phyloP scores from a whole-genome alignment of 2,113 vertebrate genomes.

The Festucalex cinctus region DNA sequence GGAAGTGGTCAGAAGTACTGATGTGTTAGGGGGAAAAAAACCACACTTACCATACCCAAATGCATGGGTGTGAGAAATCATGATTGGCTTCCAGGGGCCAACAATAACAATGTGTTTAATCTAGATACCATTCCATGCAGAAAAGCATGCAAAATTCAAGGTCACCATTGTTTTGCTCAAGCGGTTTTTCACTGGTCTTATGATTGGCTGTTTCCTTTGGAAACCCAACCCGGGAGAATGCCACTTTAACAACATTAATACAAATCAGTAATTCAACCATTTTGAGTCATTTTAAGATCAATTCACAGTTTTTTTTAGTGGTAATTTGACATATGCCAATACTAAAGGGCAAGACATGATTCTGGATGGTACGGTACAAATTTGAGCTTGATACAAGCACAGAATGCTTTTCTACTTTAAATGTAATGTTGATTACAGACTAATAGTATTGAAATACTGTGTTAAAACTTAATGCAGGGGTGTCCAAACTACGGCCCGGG shows the following conservation, averaged over 20 bases:
- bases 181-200: slow-evolving; percentile 43
- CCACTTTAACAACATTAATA: slow-evolving; percentile 24
- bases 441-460: too few species aligned
- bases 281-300: neutral
- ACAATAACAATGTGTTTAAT: slow-evolving; percentile 74
- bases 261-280: neutral
- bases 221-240: slow-evolving; percentile 57
- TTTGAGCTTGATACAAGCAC: too few species aligned
- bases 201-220: slow-evolving; percentile 62
- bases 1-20: neutral
- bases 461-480: too few species aligned
- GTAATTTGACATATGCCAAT: too few species aligned
- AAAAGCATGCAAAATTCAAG: slow-evolving; percentile 67
- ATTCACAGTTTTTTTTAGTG: neutral
- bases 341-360: too few species aligned
- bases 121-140: slow-evolving; percentile 72
- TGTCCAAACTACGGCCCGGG: too few species aligned
- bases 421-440: too few species aligned
- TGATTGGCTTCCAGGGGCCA: slow-evolving; percentile 57
- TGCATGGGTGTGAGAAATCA: slow-evolving; percentile 51
- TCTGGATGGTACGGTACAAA: too few species aligned
- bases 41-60: slow-evolving; percentile 29
- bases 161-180: slow-evolving; percentile 62
- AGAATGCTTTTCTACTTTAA: too few species aligned
- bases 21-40: neutral